phyloP scores from a whole-genome alignment of 1,140 invertebrate genomes.

The Ptiloglossa arizonensis region DNA sequence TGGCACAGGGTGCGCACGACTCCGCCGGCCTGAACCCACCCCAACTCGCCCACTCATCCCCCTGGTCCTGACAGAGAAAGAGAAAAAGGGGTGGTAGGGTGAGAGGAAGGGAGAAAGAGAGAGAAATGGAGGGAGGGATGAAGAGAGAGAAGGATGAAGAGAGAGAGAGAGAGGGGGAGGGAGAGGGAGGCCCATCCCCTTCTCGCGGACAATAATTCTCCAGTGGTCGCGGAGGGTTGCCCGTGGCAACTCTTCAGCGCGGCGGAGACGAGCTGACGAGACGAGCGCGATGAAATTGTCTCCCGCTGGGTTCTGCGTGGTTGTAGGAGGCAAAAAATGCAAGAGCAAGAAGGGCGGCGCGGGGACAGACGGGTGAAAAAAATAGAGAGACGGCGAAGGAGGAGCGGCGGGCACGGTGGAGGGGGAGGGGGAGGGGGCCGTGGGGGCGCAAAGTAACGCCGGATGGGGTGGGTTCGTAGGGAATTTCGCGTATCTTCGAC shows the following conservation, averaged over 20 bases:
- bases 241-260: conserved; percentile 77
- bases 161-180: neutral
- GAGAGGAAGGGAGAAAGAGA: neutral
- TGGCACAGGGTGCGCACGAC: conserved; percentile 73
- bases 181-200: conserved; percentile 34
- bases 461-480: conserved; percentile 61
- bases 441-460: conserved; percentile 52
- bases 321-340: conserved; percentile 66
- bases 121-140: conserved; percentile 20
- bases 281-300: conserved; percentile 76
- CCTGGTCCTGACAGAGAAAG: conserved; percentile 42
- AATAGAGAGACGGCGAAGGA: conserved; percentile 60
- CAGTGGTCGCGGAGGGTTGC: conserved; percentile 73
- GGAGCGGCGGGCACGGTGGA: conserved; percentile 38
- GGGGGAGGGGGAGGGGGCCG: conserved; percentile 29
- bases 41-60: conserved; percentile 48
- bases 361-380: conserved; percentile 60
- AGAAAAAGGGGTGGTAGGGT: conserved; percentile 23
- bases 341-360: conserved; percentile 63
- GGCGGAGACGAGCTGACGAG: conserved; percentile 58
- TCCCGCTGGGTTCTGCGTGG: conserved; percentile 53
- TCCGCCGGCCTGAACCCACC: conserved; percentile 55
- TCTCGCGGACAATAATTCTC: conserved; percentile 75
- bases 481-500: conserved; percentile 74
- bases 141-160: neutral